These are phyloP conservation scores for Terrapene triunguis DNA, from an alignment of 2,113 vertebrate genomes.

Conservation along the genomic window DNA sequence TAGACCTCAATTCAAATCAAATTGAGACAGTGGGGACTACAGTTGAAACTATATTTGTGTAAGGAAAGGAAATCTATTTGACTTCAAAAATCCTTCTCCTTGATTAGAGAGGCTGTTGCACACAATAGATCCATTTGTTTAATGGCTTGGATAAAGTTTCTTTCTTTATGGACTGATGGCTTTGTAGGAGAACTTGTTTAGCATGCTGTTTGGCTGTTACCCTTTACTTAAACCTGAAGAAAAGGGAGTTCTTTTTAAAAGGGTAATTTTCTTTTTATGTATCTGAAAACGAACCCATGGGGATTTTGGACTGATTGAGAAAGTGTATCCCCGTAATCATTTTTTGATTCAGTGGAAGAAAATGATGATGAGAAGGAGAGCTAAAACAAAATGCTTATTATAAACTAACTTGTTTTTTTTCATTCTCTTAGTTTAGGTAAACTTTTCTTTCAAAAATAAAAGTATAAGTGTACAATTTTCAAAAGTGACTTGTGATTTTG, in stretches of 20 bases:
- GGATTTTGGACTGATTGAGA: background rate
- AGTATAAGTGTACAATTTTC: accelerated
- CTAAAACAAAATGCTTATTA: background rate
- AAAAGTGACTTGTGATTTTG: background rate
- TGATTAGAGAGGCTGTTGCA: background rate
- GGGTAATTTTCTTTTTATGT: background rate
- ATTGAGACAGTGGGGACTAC: background rate
- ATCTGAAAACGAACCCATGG: background rate
- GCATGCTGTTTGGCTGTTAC: background rate
- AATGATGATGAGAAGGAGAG: background rate
- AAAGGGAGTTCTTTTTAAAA: background rate
- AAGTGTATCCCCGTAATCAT: background rate
- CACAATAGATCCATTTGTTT: background rate
- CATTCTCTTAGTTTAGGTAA: background rate
- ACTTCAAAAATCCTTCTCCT: background rate
- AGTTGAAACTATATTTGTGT: background rate
- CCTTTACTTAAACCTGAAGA: background rate
- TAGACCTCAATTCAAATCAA: background rate
- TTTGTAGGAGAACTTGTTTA: background rate
- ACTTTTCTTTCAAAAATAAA: background rate
- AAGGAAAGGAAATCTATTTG: background rate
- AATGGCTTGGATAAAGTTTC: background rate
- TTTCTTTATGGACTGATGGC: background rate
- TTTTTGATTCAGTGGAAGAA: background rate
- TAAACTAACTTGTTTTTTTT: background rate